Base-by-base conservation (phyloP, 1,140 invertebrate genomes). In the Macrosteles quadrilineatus region DNA sequence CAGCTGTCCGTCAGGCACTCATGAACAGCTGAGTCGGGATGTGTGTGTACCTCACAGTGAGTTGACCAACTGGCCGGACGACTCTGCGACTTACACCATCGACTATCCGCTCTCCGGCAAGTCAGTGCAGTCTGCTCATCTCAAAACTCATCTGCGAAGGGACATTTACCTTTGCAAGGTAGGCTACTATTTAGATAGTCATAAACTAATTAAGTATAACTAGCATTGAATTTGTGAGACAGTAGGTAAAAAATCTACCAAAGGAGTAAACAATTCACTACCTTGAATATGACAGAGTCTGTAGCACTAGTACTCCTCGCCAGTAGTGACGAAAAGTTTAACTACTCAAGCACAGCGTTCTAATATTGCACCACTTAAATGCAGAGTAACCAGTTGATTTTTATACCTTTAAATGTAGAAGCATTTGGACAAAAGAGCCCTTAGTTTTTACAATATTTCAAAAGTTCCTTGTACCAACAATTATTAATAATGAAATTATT, bases 131-230 rank as follows among this genome's bases (percentile, higher is more conserved):
- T 86, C 86, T 68, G 75, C 77, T 45, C 85, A 85, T 72, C 80
- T 88, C 23, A 75, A 78, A 71, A 77, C 76, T 1, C 77, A 88
- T 74, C 74, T 86, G 19, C 71, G 78, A 69, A 75, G 82, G 36
- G 77, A 83, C 4, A 75, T 81, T 68, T 79, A 82, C 29, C 76
- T 85, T 70, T 88, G 88, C 74, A 80, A 84, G 71, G 85, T 86
- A 80, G 75, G 69, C 65, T 55, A 50, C 59, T 47, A 29, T 36
- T 36, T 43, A 17, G 27, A 70, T 69, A 59, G 57, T 55, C 4
- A 40, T 43, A 9, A 11, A 25, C 21, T 71, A 70, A 12, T 47
- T n/a, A n/a, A 40, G 73, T 17, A 67, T 36, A 23, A 43, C n/a
- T 59, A 23, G 27, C 57, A 43, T 75, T 70, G 21, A 23, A 59